These are phyloP conservation scores for Lamproptera curius DNA, from an alignment of 2,888 invertebrate genomes.

Conservation along the genomic window DNA sequence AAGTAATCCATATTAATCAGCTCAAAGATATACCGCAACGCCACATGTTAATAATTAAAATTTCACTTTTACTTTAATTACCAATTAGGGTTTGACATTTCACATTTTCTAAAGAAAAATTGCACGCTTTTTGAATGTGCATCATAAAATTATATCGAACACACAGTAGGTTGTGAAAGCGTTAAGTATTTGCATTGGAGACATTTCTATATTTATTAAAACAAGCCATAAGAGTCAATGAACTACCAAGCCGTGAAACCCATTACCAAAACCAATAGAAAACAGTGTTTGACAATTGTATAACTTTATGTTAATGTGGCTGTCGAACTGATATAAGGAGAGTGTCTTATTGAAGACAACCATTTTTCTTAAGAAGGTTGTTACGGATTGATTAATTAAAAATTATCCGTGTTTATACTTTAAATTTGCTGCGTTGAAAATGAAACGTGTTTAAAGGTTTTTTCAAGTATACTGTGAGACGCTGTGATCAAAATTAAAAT, in stretches of 20 bases:
- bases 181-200: conserved; percentile 7
- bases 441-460: too few relatives aligned
- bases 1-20: too few relatives aligned
- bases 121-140: neutral
- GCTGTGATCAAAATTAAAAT: too few relatives aligned
- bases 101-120: neutral
- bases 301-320: conserved; percentile 19
- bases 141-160: neutral
- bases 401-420: too few relatives aligned
- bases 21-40: conserved; percentile 13
- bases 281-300: conserved; percentile 19
- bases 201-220: conserved; percentile 16
- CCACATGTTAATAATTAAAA: neutral
- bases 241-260: conserved; percentile 9
- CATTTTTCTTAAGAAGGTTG: conserved; percentile 3
- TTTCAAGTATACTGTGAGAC: too few relatives aligned
- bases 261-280: conserved; percentile 21
- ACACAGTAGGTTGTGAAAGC: conserved; percentile 7
- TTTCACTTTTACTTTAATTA: neutral
- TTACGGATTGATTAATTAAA: neutral
- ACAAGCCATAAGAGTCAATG: conserved; percentile 14
- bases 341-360: neutral
- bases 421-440: too few relatives aligned
- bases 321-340: conserved; percentile 11
- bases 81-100: too few relatives aligned